A percentile compares a stretch with the other conserved stretches of the same genome.
These are phyloP conservation scores for Drosophila testacea DNA, from an alignment of 2,888 invertebrate species.

Conservation along the genomic window DNA sequence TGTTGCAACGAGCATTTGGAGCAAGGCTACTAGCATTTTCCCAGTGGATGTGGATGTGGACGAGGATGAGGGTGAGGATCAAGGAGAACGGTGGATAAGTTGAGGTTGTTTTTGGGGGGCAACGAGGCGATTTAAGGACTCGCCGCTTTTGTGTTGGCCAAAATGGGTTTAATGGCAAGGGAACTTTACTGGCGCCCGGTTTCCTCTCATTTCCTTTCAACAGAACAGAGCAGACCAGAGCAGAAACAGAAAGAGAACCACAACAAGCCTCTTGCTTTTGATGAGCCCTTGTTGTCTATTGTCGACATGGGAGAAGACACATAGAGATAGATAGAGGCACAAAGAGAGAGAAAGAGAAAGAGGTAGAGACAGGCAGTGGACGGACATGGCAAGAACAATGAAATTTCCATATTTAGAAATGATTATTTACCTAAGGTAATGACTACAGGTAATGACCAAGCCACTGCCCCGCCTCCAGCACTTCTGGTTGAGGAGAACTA, in stretches of 20 bases:
- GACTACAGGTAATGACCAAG: slow-evolving; percentile 53
- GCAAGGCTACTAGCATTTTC: slow-evolving; percentile 57
- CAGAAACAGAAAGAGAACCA: slow-evolving; percentile 31
- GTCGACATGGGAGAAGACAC: slow-evolving; percentile 18
- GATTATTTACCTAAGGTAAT: slow-evolving; percentile 68
- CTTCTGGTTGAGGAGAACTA: background rate
- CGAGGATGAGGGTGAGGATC: slow-evolving; percentile 5
- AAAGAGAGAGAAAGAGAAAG: background rate
- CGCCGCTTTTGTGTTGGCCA: slow-evolving; percentile 56
- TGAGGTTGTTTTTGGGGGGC: slow-evolving; percentile 13
- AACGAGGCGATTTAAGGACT: slow-evolving; percentile 51
- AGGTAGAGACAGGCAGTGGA: background rate
- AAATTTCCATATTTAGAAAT: slow-evolving; percentile 70
- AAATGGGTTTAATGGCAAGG: slow-evolving; percentile 66
- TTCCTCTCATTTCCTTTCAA: slow-evolving; percentile 62
- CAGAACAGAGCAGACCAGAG: slow-evolving; percentile 12
- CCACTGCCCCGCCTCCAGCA: slow-evolving; percentile 3
- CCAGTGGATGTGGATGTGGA: slow-evolving; percentile 23
- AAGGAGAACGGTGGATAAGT: background rate
- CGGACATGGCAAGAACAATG: slow-evolving; percentile 52
- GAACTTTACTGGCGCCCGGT: slow-evolving; percentile 44
- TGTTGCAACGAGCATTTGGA: slow-evolving; percentile 69
- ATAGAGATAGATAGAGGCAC: background rate
- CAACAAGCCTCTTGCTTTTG: slow-evolving; percentile 55
- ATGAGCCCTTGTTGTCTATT: slow-evolving; percentile 57